Evolutionary conservation across 1,140 invertebrate genomes (phyloP), one percentile per base, ranked within the genome.

Genomic region (Formica exsecta): DNA sequence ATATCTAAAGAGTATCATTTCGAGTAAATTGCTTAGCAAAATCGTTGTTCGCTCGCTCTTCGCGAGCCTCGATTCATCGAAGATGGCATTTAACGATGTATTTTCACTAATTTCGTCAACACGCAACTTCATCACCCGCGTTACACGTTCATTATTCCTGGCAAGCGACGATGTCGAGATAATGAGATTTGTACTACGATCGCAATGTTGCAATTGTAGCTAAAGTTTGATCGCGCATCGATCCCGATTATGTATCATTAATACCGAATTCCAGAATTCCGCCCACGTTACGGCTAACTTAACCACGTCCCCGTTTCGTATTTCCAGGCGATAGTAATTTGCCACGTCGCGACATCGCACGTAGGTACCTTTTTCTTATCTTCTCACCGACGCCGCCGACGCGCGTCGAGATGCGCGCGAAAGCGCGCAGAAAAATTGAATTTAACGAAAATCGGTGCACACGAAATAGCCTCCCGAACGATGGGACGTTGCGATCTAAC

Each of bases 331-430:
- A 36, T 74, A n/a, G 79, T 74, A 74, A 83, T 83, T 83, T 74
- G 79, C 71, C 54, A 65, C 44, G 36, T 71, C 76, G 68, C 54
- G 68, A 11, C 79, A 32, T 2, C 0, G 79, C 79, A 83, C 79
- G 79, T 81, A 73, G 66, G 4, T 11, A 57, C 68, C 79, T 83
- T 83, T 83, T 61, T 48, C 79, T 61, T 61, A 74, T 36, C 68
- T 62, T 38, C 44, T 61, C 13, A 13, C 41, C 38, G 32, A 6
- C 13, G 66, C 19, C 22, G 54, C 13, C 32, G 32, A 0, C 32
- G 32, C 32, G 32, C 32, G 32, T 32, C 13, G n/a, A 13, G 11
- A 41, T 54, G 19, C 16, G 51, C 32, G 54, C 13, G 57, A 61
- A 44, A 36, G 61, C 6, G 32, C 44, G 41, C n/a, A 25, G 41